Percentiles rank a stretch among this genome's conserved stretches.
phyloP scores from a whole-genome alignment of 2,888 invertebrate genomes.

The Eueremaeus valkanovi region DNA sequence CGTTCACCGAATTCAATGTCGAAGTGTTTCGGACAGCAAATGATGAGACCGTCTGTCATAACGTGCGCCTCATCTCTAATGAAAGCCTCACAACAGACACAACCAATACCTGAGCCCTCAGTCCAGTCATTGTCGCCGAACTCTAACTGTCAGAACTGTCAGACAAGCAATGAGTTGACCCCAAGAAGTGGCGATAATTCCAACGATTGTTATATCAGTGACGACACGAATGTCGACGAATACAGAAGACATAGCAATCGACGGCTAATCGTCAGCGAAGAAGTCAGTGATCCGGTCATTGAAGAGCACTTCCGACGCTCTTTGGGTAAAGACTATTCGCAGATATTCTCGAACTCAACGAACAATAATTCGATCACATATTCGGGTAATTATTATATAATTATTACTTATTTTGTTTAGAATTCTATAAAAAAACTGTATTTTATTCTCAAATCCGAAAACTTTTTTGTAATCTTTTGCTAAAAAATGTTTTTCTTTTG shows the following conservation, averaged over 20 bases:
- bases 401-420: too few species aligned
- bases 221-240: not conserved
- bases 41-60: slow-evolving; percentile 62
- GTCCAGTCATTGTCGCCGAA: slow-evolving; percentile 19
- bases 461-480: too few species aligned
- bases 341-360: slow-evolving; percentile 41
- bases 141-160: slow-evolving; percentile 24
- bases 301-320: slow-evolving; percentile 94
- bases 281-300: slow-evolving; percentile 75
- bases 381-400: slow-evolving; percentile 39
- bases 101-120: slow-evolving; percentile 23
- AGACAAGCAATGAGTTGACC: too few species aligned
- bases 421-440: too few species aligned
- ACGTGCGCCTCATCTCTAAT: slow-evolving; percentile 56
- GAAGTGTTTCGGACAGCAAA: slow-evolving; percentile 43
- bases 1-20: slow-evolving; percentile 15
- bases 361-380: slow-evolving; percentile 28
- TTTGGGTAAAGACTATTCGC: slow-evolving; percentile 61
- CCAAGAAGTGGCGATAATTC: not conserved
- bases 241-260: slow-evolving; percentile 6
- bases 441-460: too few species aligned
- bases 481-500: too few species aligned
- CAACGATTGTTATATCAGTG: not conserved
- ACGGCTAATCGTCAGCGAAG: not conserved
- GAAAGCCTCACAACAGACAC: slow-evolving; percentile 40